Base-by-base conservation (phyloP, 2,888 invertebrate genomes). In the Epinotia demarniana region DNA sequence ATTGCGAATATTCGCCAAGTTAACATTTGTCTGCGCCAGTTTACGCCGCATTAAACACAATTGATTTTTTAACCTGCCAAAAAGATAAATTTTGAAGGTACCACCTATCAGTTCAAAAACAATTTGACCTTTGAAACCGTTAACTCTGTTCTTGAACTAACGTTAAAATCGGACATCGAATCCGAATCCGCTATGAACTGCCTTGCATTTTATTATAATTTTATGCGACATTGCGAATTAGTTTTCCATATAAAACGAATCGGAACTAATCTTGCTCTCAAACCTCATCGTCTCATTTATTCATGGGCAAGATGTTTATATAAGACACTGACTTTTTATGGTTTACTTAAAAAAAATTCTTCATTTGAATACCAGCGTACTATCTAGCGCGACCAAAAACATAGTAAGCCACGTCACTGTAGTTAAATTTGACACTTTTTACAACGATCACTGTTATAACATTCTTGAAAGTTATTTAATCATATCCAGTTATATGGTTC, bases 1-100 rank as follows among this genome's bases (percentile, higher is more conserved):
- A 80, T 80, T 78, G 80, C 77, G 72, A 75, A 77, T 79, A 80
- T 80, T 78, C 74, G 79, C 76, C 76, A 77, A 81, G 83, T 82
- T 84, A 84, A 82, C 78, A 86, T 84, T 84, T 81, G 79, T 80
- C 78, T 77, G 76, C 73, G 70, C 72, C 79, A 72, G 78, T 82
- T 80, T 80, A 70, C 55, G 72, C 58, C 66, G 18, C 69, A 77
- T 79, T 77, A 73, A 73, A 71, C 71, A 73, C 71, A 73, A 78
- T 76, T 76, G 76, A 77, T 76, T 67, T 62, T 62, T 55, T 55
- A 66, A 39, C 13, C 16, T 16, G n/a, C 3, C n/a, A 46, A 27
- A 55, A n/a, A 27, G n/a, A 3, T 11, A 16, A 27, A 53, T 16
- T 2, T 2, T n/a, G 0, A 27, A 27, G 23, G 23, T 27, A 27